Percentiles rank a stretch among this genome's conserved stretches.
Evolutionary conservation across 2,113 vertebrate genomes (phyloP).

Genomic region (Bos javanicus): DNA sequence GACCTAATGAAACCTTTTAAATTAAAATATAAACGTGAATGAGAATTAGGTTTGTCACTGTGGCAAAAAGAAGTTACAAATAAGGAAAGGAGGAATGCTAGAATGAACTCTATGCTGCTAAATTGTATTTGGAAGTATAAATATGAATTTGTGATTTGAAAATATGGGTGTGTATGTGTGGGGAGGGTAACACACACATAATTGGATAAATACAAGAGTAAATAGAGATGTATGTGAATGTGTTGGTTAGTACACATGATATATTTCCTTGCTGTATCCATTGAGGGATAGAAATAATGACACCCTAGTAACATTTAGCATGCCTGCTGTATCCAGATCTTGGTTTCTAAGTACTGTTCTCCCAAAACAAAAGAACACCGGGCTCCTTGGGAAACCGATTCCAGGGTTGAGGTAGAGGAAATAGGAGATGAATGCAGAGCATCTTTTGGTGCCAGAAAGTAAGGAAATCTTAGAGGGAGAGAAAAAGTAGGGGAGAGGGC

Average conservation of each 20-base stretch:
- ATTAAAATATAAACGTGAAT: background rate
- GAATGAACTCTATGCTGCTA: background rate
- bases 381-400: background rate
- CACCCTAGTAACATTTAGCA: background rate
- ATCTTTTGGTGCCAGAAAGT: background rate
- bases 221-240: background rate
- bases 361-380: background rate
- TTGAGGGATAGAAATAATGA: background rate
- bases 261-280: background rate
- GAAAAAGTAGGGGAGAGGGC: background rate
- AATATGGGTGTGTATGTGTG: background rate
- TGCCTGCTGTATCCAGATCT: background rate
- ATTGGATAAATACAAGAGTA: background rate
- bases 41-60: background rate
- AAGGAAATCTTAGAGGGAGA: background rate
- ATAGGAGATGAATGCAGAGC: background rate
- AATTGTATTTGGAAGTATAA: background rate
- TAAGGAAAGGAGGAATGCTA: background rate
- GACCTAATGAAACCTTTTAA: background rate
- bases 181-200: background rate
- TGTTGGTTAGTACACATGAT: background rate
- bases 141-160: background rate
- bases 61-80: background rate
- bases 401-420: background rate
- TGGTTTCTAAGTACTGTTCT: background rate